Evolutionary conservation across 2,888 invertebrate species (phyloP).

Genomic region (Cataglyphis rosenhaueri): DNA sequence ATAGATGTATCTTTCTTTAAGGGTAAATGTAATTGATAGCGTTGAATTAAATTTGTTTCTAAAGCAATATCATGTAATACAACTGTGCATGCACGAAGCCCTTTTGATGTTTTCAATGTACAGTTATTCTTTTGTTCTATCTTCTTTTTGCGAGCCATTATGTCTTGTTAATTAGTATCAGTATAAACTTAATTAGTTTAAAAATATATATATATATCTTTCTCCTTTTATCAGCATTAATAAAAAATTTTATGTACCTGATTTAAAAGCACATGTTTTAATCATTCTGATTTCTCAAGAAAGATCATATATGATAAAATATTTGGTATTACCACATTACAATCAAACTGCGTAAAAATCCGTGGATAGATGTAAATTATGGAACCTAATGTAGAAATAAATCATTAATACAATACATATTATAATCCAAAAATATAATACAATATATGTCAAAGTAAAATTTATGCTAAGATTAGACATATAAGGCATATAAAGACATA

Average conservation of each 20-base stretch:
- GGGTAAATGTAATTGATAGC: not conserved
- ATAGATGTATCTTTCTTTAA: not conserved
- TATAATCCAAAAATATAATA: not conserved
- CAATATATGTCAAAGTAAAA: not conserved
- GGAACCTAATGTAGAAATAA: not conserved
- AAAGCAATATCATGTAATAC: slow-evolving; percentile 15
- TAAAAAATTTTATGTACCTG: not conserved
- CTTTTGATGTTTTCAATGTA: not conserved
- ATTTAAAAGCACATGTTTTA: not conserved
- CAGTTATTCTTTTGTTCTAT: not conserved
- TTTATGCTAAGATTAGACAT: not conserved
- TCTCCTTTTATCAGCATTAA: not conserved
- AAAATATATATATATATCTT: not conserved
- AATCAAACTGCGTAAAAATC: not conserved
- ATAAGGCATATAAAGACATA: not conserved
- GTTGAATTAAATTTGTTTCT: slow-evolving; percentile 6
- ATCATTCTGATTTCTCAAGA: not conserved
- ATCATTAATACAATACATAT: not conserved
- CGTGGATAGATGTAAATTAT: not conserved
- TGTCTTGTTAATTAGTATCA: not conserved
- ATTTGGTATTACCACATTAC: not conserved
- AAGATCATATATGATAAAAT: not conserved
- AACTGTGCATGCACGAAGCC: not conserved
- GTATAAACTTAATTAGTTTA: not conserved
- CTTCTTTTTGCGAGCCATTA: not conserved